Base-by-base conservation (phyloP, 2,888 invertebrate genomes). In the Erebia palarica region DNA sequence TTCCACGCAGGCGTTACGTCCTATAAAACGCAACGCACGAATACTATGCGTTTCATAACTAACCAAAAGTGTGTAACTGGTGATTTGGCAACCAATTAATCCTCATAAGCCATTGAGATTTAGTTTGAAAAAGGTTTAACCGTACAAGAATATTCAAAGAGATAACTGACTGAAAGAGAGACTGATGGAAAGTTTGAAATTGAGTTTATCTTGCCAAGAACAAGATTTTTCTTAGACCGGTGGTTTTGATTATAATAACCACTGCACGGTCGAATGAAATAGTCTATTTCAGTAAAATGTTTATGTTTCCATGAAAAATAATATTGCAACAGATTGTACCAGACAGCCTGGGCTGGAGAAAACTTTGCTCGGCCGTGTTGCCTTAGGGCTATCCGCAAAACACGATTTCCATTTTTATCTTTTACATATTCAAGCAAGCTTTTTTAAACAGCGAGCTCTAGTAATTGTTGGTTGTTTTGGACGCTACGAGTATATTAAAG, bases 331-430 rank as follows among this genome's bases (percentile, higher is more conserved):
- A 63, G 49, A 63, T 63, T 63, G 49, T 49, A 14, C 13, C 21
- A 63, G 63, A 63, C 49, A 63, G 49, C 21, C 8, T 3, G 18
- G 21, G 18, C 49, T 63, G 21, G 21, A 14, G 27, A 14, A 49
- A 61, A 49, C 63, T 63, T 21, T 49, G 49, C 63, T 49, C 49
- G 63, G 21, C 47, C 13, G 49, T 49, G 49, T 49, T 63, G 63
- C 63, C 63, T 49, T 47, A 14, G 21, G 63, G 63, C 63, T 21
- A 8, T 49, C 47, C 13, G 21, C 47, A 21, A 47, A 63, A 63
- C 49, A 63, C 13, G 63, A 49, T 63, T 21, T 49, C 21, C 63
- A 63, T 63, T 63, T 60, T 61, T 13, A 47, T 61, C 42, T 61
- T 63, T 63, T 18, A 18, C 47, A 63, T 49, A 21, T 18, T 63